phyloP scores from a whole-genome alignment of 2,797 vertebrate genomes.

The Takifugu ocellatus region DNA sequence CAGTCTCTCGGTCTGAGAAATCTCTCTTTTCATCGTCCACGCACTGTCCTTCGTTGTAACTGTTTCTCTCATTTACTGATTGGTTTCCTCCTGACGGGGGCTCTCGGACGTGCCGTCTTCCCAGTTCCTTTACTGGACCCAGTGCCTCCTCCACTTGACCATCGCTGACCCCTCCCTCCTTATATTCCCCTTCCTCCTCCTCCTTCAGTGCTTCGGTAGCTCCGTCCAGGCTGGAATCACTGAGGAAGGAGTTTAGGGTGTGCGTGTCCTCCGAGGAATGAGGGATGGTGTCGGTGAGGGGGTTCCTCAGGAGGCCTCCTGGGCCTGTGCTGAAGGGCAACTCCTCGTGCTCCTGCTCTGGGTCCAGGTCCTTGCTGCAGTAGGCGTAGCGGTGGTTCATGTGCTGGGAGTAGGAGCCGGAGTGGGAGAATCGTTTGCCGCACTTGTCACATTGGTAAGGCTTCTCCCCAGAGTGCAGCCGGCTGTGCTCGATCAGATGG shows the following conservation, averaged over 20 bases:
- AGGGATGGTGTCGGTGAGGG: slow-evolving; percentile 43
- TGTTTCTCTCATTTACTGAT: slow-evolving; percentile 29
- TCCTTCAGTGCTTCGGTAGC: slow-evolving; percentile 55
- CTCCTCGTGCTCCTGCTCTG: slow-evolving; percentile 70
- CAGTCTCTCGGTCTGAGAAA: slow-evolving; percentile 39
- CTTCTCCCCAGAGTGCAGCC: slow-evolving; percentile 85
- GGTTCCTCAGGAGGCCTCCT: slow-evolving; percentile 15
- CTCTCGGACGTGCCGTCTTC: slow-evolving; percentile 9
- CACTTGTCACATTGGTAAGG: slow-evolving; percentile 85
- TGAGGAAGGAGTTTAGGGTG: slow-evolving; percentile 69
- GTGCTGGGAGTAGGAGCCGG: slow-evolving; percentile 85
- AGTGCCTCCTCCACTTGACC: slow-evolving; percentile 25
- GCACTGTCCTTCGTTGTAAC: slow-evolving; percentile 24
- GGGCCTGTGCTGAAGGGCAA: slow-evolving; percentile 49
- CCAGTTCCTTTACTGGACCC: slow-evolving; percentile 25
- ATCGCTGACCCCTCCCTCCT: slow-evolving; percentile 26
- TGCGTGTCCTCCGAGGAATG: slow-evolving; percentile 63
- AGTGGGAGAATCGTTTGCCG: slow-evolving; percentile 85
- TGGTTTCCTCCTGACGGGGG: slow-evolving; percentile 18
- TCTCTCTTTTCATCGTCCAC: slow-evolving; percentile 23
- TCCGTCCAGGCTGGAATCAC: slow-evolving; percentile 77
- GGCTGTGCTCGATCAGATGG: slow-evolving; percentile 82
- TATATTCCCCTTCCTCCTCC: slow-evolving; percentile 60
- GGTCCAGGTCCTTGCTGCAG: slow-evolving; percentile 78
- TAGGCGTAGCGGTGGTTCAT: slow-evolving; percentile 87